Percentiles rank a stretch among this genome's conserved stretches.
These are phyloP conservation scores for Pyralis farinalis DNA, from an alignment of 2,888 invertebrate genomes.

Conservation along the genomic window DNA sequence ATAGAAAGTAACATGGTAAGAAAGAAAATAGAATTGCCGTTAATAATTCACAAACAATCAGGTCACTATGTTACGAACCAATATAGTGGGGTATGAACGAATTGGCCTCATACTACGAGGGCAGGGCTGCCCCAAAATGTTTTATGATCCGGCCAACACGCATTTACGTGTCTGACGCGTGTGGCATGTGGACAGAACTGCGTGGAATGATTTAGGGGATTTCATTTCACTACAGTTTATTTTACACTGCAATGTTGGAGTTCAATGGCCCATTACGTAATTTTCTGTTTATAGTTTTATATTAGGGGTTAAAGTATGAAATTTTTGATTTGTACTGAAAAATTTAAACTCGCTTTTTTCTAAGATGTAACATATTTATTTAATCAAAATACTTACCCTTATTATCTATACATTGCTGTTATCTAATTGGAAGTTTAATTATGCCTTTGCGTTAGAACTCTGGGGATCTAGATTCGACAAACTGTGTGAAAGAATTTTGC, in stretches of 20 bases:
- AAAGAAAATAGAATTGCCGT: too few species aligned
- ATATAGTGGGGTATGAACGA: conserved; percentile 10
- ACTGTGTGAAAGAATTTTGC: too few species aligned
- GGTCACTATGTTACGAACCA: conserved; percentile 17
- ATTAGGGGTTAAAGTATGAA: too few species aligned
- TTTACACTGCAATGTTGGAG: conserved; percentile 13
- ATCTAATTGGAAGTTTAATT: too few species aligned
- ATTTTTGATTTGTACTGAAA: too few species aligned
- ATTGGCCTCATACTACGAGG: conserved; percentile 1
- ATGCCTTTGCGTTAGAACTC: too few species aligned
- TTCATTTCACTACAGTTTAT: conserved; percentile 25
- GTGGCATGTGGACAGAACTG: conserved; percentile 25
- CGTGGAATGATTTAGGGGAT: conserved; percentile 25
- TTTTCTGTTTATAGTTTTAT: not conserved
- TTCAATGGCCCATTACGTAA: conserved; percentile 6
- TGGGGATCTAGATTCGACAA: too few species aligned
- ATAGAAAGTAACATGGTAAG: too few species aligned
- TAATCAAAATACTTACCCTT: too few species aligned
- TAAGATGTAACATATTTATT: too few species aligned
- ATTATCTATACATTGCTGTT: too few species aligned
- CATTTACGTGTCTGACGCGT: conserved; percentile 13
- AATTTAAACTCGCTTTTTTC: too few species aligned
- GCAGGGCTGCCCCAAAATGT: conserved; percentile 7
- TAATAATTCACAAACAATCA: conserved; percentile 16
- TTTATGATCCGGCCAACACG: conserved; percentile 5